These are phyloP conservation scores for Atrichornis clamosus DNA, from an alignment of 2,113 vertebrate genomes.

Conservation along the genomic window DNA sequence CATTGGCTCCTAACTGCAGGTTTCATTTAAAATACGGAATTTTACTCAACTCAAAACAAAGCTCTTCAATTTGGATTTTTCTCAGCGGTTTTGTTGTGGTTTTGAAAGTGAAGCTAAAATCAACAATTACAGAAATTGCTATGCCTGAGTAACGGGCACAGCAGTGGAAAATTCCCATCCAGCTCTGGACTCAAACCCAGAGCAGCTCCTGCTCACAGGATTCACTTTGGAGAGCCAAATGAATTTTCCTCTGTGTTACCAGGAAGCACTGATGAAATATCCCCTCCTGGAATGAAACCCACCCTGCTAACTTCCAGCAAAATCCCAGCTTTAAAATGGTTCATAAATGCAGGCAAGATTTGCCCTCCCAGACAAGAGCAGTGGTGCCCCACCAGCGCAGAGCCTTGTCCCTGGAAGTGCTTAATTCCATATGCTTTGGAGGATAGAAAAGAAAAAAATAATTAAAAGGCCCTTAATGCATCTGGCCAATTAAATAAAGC, in stretches of 20 bases:
- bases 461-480: conserved; percentile 68
- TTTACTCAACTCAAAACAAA: background rate
- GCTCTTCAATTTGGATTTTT: background rate
- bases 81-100: background rate
- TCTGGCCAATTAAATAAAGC: conserved; percentile 68
- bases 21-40: background rate
- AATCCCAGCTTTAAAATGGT: background rate
- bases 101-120: background rate
- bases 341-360: background rate
- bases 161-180: background rate
- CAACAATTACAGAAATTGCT: background rate
- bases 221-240: background rate
- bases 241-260: background rate
- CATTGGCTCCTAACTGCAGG: background rate
- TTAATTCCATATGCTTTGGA: conserved; percentile 26
- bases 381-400: background rate
- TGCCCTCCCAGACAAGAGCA: background rate
- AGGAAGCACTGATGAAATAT: background rate
- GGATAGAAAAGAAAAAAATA: conserved; percentile 4
- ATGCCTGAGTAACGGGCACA: background rate
- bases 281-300: background rate
- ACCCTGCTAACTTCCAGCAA: background rate
- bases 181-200: background rate
- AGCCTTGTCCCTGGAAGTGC: background rate
- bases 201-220: background rate